Evolutionary conservation across 2,888 invertebrate genomes (phyloP), one percentile per base, ranked within the genome.

Genomic region (Trachelus troglodyta): DNA sequence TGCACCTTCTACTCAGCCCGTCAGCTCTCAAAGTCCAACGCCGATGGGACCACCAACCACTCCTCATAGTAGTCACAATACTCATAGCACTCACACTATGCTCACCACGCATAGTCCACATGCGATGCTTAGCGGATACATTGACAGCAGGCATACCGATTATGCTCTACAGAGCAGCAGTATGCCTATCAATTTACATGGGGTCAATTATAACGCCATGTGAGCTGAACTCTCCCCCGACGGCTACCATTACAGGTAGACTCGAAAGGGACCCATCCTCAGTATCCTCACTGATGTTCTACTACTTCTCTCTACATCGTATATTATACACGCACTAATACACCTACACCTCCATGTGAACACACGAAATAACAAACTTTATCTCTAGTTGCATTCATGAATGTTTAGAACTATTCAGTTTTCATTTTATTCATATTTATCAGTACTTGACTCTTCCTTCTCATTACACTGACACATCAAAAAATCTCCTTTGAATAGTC

Each of bases 171-270:
- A 94, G 11, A 92, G 95, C 82, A 94, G 95, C 85, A 93, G 93
- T 74, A 94, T 95, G 91, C 94, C 95, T 83, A 94, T 96, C 88
- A 95, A 95, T 92, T 93, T 95, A 89, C 94, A 96, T 88, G 95
- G 95, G 83, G 94, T 96, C 81, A 96, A 95, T 91, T 96, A 96
- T 86, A 96, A 95, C 91, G 94, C 95, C 88, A 95, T 96, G 94
- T 96, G 95, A 95, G 84, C 83, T 83, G 82, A 84, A 33, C 74
- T 80, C 11, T 75, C 79, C 75, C 75, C 73, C 71, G 73, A 78
- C 37, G 73, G 68, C 69, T 15, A 34, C 34, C 71, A 69, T 77
- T 75, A 75, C 56, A 75, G 68, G 34, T 69, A 34, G 69, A 71
- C 11, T 35, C 31, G 34, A 69, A 74, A 74, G 40, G 56, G 56